Percentiles rank a stretch among this genome's conserved stretches.
These are phyloP conservation scores for Falco rusticolus DNA, from an alignment of 2,797 vertebrate genomes.

Conservation along the genomic window DNA sequence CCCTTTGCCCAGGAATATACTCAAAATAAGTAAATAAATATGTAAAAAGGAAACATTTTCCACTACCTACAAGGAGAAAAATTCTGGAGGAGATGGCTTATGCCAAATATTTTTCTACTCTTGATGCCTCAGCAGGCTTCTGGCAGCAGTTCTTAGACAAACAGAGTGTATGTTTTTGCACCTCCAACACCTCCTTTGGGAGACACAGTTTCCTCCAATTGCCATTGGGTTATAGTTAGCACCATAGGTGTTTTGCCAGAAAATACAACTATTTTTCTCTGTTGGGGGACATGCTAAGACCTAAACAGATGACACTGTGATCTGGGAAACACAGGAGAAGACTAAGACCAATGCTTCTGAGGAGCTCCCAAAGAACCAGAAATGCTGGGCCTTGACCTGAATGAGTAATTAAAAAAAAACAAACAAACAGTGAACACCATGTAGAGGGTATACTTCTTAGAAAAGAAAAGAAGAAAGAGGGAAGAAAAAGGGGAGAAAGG, in stretches of 20 bases:
- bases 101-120: slow-evolving; percentile 69
- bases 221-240: slow-evolving; percentile 38
- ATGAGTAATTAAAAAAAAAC: not conserved
- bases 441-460: not conserved
- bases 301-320: slow-evolving; percentile 27
- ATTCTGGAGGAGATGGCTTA: slow-evolving; percentile 55
- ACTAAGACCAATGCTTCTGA: not conserved
- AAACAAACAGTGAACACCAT: fast-evolving
- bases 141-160: slow-evolving; percentile 57
- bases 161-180: slow-evolving; percentile 54
- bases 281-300: slow-evolving; percentile 1
- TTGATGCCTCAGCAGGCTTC: slow-evolving; percentile 68
- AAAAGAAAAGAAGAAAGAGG: not conserved
- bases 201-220: slow-evolving; percentile 10
- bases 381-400: not conserved
- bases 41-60: slow-evolving; percentile 64
- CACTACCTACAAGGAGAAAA: slow-evolving; percentile 58
- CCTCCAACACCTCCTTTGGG: slow-evolving; percentile 56
- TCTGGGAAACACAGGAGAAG: not conserved
- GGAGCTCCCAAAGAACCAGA: not conserved
- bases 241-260: slow-evolving; percentile 51
- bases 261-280: slow-evolving; percentile 54
- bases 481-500: not conserved
- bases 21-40: slow-evolving; percentile 60
- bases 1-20: not conserved